Evolutionary conservation across 2,888 invertebrate genomes (phyloP).

Genomic region (Scaptodrosophila latifasciaeformis): DNA sequence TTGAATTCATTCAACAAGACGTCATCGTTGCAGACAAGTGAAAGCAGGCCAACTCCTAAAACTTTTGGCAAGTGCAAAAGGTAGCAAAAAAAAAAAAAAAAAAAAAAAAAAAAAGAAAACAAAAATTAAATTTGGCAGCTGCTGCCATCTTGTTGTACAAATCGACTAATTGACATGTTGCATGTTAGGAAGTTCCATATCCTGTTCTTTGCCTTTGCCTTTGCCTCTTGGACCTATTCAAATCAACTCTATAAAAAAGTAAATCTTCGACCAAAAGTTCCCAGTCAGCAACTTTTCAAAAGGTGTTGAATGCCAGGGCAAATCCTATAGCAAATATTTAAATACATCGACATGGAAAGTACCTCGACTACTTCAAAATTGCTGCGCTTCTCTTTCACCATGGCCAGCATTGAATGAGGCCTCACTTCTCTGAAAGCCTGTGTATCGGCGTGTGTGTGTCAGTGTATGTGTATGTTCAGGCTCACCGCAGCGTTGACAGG

Average conservation of each 20-base stretch:
- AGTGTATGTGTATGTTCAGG: neutral
- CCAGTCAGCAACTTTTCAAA: conserved; percentile 7
- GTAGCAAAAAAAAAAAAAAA: no score
- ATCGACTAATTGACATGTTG: conserved; percentile 63
- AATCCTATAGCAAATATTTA: conserved; percentile 29
- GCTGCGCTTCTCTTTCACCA: no score
- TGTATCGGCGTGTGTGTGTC: neutral
- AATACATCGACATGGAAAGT: no score
- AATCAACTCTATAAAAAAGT: conserved; percentile 26
- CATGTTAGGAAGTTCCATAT: no score
- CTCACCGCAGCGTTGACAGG: conserved; percentile 4
- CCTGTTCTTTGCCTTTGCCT: no score
- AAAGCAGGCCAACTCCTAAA: no score
- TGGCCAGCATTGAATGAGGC: no score
- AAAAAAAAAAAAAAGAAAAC: no score
- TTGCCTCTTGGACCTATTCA: conserved; percentile 17
- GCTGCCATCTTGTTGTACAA: conserved; percentile 47
- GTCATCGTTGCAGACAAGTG: conserved; percentile 26
- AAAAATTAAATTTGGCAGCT: conserved; percentile 67
- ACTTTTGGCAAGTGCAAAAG: no score
- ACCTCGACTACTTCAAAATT: no score
- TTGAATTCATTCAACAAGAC: conserved; percentile 61
- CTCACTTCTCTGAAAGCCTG: no score
- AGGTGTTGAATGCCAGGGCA: conserved; percentile 27
- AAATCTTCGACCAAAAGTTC: neutral